A percentile compares a stretch with the other conserved stretches of the same genome.
These are phyloP conservation scores for Stenichneumon culpator DNA, from an alignment of 2,888 invertebrate species.

Conservation along the genomic window DNA sequence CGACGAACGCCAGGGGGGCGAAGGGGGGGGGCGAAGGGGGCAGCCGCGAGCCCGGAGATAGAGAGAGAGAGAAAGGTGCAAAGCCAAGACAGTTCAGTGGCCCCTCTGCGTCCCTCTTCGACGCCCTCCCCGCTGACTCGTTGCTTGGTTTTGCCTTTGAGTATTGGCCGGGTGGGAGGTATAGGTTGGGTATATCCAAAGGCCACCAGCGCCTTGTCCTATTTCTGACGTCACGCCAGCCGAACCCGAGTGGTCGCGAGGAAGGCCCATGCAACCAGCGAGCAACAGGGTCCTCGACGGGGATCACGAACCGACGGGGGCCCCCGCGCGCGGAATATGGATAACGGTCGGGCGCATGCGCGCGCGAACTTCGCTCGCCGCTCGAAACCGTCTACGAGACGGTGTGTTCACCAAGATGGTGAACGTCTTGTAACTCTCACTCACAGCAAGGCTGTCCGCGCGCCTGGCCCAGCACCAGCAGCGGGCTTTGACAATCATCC, in stretches of 20 bases:
- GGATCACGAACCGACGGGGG: conserved; percentile 24
- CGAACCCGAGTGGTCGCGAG: conserved; percentile 62
- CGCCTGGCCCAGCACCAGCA: conserved; percentile 61
- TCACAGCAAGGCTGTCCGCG: conserved; percentile 77
- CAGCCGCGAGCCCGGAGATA: conserved; percentile 55
- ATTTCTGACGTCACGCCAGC: conserved; percentile 81
- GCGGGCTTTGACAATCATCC: conserved; percentile 62
- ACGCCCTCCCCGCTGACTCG: conserved; percentile 45
- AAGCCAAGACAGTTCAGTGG: conserved; percentile 80
- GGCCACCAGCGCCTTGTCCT: conserved; percentile 83
- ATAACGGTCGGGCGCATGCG: conserved; percentile 68
- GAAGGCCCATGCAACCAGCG: conserved; percentile 15
- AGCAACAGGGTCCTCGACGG: conserved; percentile 35
- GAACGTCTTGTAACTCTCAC: conserved; percentile 82
- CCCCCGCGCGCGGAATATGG: conserved; percentile 44
- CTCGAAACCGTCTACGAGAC: conserved; percentile 50
- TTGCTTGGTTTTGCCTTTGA: conserved; percentile 43
- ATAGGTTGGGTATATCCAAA: conserved; percentile 72
- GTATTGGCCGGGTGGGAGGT: conserved; percentile 26
- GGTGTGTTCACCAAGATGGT: conserved; percentile 80
- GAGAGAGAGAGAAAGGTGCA: conserved; percentile 46
- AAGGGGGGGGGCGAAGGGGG: conserved; percentile 22
- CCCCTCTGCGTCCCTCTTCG: conserved; percentile 71
- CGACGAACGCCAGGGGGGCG: conserved; percentile 41
- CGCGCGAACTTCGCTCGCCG: conserved; percentile 73